Conservation (phyloP, 1,140 invertebrate genomes). For the Ganaspis sp. region DNA sequence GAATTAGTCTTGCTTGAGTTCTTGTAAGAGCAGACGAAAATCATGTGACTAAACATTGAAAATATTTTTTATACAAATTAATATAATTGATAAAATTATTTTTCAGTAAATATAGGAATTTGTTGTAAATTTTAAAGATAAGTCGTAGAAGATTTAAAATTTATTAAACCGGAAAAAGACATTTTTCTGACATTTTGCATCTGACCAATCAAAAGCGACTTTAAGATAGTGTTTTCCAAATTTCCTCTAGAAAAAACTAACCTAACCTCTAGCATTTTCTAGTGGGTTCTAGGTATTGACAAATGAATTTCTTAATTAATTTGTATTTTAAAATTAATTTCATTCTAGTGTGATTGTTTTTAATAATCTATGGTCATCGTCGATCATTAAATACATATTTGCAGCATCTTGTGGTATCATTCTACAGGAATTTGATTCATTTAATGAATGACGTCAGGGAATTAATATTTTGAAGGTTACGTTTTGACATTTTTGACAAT, state of each 20-base stretch:
- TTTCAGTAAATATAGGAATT: too few species aligned
- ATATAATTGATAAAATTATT: too few species aligned
- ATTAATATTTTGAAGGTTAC: slow-evolving; percentile 33
- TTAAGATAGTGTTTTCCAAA: not conserved
- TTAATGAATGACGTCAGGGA: slow-evolving; percentile 40
- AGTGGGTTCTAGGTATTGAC: not conserved
- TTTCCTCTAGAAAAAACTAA: not conserved
- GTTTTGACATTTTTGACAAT: not conserved
- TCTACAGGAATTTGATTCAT: too few species aligned
- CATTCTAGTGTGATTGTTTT: not conserved
- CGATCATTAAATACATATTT: not conserved
- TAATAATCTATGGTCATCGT: not conserved
- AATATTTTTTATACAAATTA: too few species aligned
- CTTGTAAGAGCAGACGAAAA: too few species aligned
- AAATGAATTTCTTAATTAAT: not conserved
- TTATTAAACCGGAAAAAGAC: not conserved
- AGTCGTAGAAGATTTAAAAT: too few species aligned
- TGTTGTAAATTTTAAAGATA: too few species aligned
- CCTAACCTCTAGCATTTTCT: not conserved
- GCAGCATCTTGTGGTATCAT: not conserved
- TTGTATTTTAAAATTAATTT: not conserved
- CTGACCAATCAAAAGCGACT: not conserved
- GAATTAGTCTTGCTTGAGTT: too few species aligned
- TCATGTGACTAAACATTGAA: too few species aligned
- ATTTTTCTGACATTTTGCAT: not conserved